Evolutionary conservation across 2,113 vertebrate genomes (phyloP).

Genomic region (Mormyrus iriodes): DNA sequence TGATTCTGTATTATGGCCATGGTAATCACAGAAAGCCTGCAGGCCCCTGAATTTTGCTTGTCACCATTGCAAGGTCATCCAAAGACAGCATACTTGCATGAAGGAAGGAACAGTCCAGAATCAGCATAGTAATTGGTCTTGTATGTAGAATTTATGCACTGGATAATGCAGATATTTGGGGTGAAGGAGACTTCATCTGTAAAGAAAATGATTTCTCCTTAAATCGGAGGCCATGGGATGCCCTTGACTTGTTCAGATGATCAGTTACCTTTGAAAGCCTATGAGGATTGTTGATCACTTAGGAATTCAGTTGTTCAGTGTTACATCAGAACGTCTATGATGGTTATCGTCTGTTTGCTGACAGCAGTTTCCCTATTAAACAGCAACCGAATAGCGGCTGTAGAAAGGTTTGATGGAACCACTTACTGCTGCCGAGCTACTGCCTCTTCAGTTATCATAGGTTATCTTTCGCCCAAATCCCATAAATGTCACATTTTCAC

Average conservation of each 20-base stretch:
- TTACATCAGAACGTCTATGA: conserved; percentile 15
- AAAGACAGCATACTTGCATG: background rate
- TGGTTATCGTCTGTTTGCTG: conserved; percentile 29
- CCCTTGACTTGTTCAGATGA: background rate
- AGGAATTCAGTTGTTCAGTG: background rate
- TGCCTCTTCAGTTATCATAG: conserved; percentile 57
- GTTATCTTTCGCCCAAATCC: conserved; percentile 62
- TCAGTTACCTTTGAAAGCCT: background rate
- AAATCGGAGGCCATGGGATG: background rate
- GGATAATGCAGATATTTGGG: background rate
- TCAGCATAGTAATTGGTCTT: background rate
- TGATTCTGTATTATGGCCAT: conserved; percentile 39
- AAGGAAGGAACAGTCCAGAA: background rate
- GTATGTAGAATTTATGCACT: background rate
- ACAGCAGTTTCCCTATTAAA: conserved; percentile 35
- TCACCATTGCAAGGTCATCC: background rate
- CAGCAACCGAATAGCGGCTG: conserved; percentile 44
- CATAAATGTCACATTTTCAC: conserved; percentile 33
- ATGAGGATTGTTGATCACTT: background rate
- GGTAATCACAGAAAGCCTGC: conserved; percentile 9
- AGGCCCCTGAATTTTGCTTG: background rate
- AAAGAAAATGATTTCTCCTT: no score
- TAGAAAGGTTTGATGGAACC: conserved; percentile 46
- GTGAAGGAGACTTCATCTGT: background rate
- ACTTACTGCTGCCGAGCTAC: conserved; percentile 58